Evolutionary conservation across 2,888 invertebrate genomes (phyloP).

Genomic region (Polymixis lichenea): DNA sequence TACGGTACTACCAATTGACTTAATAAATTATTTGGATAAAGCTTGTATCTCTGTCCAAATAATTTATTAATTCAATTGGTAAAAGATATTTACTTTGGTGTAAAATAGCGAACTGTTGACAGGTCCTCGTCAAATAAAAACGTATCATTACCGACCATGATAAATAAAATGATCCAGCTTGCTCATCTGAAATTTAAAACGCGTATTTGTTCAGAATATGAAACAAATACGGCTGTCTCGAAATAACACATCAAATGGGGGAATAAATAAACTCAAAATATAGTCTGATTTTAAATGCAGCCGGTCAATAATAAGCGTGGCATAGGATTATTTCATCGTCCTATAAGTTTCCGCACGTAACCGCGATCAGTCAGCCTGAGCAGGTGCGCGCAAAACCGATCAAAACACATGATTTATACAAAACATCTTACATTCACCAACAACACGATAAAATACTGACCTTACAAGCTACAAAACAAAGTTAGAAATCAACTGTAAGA

Average conservation of each 20-base stretch:
- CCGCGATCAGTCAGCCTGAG: slow-evolving; percentile 78
- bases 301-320: slow-evolving; percentile 61
- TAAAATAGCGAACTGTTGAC: slow-evolving; percentile 23
- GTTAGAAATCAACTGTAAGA: slow-evolving; percentile 31
- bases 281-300: slow-evolving; percentile 56
- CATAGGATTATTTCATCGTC: slow-evolving; percentile 70
- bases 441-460: slow-evolving; percentile 26
- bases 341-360: slow-evolving; percentile 75
- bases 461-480: slow-evolving; percentile 16
- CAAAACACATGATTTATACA: slow-evolving; percentile 61
- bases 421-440: slow-evolving; percentile 56
- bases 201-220: slow-evolving; percentile 44
- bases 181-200: slow-evolving; percentile 42
- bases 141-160: slow-evolving; percentile 15
- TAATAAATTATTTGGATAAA: slow-evolving; percentile 3
- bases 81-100: not conserved
- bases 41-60: not conserved
- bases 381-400: slow-evolving; percentile 78
- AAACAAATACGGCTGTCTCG: slow-evolving; percentile 53
- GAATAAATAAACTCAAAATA: slow-evolving; percentile 51
- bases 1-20: not conserved
- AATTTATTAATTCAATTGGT: not conserved
- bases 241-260: slow-evolving; percentile 47
- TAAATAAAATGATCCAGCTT: slow-evolving; percentile 26
- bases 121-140: slow-evolving; percentile 32